Percentiles rank a stretch among this genome's conserved stretches.
phyloP scores from a whole-genome alignment of 2,113 vertebrate species.

The Gallinago jamesoni region DNA sequence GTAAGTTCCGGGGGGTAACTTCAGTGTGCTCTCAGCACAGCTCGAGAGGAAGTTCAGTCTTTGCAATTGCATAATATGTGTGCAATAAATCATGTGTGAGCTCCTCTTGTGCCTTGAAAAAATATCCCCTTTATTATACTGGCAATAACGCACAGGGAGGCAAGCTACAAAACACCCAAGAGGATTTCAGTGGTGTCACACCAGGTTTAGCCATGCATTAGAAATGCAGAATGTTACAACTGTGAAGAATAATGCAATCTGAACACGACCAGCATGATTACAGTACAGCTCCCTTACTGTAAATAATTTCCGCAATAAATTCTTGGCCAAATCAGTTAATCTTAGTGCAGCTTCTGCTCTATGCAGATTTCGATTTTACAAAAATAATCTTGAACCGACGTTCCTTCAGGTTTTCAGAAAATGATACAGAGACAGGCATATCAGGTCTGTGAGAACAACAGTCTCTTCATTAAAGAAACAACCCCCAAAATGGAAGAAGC shows the following conservation, averaged over 20 bases:
- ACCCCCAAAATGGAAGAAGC: not conserved
- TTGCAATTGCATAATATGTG: not conserved
- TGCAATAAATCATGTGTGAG: not conserved
- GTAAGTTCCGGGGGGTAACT: not conserved
- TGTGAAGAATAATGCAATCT: not conserved
- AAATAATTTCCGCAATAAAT: conserved; percentile 3
- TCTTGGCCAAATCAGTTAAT: not conserved
- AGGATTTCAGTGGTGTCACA: not conserved
- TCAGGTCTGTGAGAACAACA: not conserved
- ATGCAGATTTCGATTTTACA: not conserved
- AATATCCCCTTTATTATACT: not conserved
- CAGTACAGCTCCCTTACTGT: not conserved
- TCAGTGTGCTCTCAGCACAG: not conserved
- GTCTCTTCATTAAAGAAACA: not conserved
- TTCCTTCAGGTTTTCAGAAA: not conserved
- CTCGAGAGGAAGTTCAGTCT: not conserved
- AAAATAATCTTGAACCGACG: not conserved
- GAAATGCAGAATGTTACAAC: not conserved
- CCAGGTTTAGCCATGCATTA: not conserved
- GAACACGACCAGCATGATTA: not conserved
- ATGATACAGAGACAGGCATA: not conserved
- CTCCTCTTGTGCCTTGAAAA: not conserved
- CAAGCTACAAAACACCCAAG: not conserved
- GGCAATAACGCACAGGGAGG: not conserved
- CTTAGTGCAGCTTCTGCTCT: not conserved